phyloP scores from a whole-genome alignment of 2,113 vertebrate genomes.

The Serinus canaria region DNA sequence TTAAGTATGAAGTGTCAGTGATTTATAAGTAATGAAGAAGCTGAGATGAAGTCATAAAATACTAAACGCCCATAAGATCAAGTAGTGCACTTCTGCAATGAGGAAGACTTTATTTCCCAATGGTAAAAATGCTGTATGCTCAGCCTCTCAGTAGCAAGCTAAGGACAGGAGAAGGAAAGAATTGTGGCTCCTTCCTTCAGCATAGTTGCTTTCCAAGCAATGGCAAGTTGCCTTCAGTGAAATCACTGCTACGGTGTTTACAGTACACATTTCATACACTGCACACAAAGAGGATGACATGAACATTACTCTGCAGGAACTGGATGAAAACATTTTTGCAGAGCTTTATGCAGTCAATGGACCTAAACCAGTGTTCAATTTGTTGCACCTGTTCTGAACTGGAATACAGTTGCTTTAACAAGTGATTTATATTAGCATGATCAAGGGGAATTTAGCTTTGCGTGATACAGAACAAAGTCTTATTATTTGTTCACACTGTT shows the following conservation, averaged over 20 bases:
- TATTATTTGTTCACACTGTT: neutral
- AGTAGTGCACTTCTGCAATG: neutral
- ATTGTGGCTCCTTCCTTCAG: neutral
- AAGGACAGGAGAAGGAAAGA: neutral
- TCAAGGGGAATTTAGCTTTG: neutral
- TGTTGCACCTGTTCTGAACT: neutral
- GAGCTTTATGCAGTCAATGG: neutral
- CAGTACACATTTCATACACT: neutral
- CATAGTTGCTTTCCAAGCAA: neutral
- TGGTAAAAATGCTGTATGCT: neutral
- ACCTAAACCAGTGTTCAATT: neutral
- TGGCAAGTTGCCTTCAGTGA: neutral
- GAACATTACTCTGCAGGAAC: neutral
- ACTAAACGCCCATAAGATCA: neutral
- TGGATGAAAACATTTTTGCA: neutral
- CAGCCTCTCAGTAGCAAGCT: neutral
- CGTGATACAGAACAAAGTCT: neutral
- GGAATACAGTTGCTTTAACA: neutral
- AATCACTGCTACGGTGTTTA: neutral
- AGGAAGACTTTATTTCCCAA: neutral
- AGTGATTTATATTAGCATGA: neutral
- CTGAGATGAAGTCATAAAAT: slow-evolving; percentile 42
- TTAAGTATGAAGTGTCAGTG: slow-evolving; percentile 55
- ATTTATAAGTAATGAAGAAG: slow-evolving; percentile 62
- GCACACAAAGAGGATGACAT: neutral